Percentiles rank a stretch among this genome's conserved stretches.
Conservation (phyloP, 1,140 invertebrate genomes). For the Scaptodrosophila lebanonensis region DNA sequence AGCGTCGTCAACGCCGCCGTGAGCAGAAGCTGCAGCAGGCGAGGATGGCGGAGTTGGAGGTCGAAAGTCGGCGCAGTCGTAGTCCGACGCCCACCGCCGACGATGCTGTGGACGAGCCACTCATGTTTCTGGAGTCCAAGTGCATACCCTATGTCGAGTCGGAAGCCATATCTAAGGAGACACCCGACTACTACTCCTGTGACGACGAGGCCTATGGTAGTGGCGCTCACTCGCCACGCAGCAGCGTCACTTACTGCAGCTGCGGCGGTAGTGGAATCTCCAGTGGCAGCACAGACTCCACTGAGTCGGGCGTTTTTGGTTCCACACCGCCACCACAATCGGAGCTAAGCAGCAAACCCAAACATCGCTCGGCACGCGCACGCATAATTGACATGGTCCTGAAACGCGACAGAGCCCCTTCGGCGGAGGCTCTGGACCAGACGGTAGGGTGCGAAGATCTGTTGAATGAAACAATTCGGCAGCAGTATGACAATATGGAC, state of each 20-base stretch:
- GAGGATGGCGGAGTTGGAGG: conserved; percentile 31
- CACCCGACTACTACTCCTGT: conserved; percentile 34
- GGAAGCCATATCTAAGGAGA: background rate
- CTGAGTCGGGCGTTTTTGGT: conserved; percentile 52
- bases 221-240: conserved; percentile 30
- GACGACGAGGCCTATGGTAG: conserved; percentile 60
- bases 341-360: conserved; percentile 29
- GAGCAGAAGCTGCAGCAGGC: conserved; percentile 21
- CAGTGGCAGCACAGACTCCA: conserved; percentile 35
- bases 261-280: conserved; percentile 24
- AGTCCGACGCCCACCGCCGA: conserved; percentile 52
- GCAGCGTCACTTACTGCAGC: conserved; percentile 53
- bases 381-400: conserved; percentile 59
- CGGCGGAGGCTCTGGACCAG: conserved; percentile 1
- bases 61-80: conserved; percentile 9
- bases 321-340: conserved; percentile 24
- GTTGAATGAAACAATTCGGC: conserved; percentile 15
- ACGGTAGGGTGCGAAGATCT: conserved; percentile 12
- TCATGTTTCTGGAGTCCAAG: conserved; percentile 50
- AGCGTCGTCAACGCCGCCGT: conserved; percentile 30
- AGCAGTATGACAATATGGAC: conserved; percentile 15
- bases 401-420: conserved; percentile 43
- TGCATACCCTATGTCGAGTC: conserved; percentile 51
- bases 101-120: conserved; percentile 51
- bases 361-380: conserved; percentile 37